These are phyloP conservation scores for Melikaiella ostensackeni DNA, from an alignment of 2,888 invertebrate genomes.

Conservation along the genomic window DNA sequence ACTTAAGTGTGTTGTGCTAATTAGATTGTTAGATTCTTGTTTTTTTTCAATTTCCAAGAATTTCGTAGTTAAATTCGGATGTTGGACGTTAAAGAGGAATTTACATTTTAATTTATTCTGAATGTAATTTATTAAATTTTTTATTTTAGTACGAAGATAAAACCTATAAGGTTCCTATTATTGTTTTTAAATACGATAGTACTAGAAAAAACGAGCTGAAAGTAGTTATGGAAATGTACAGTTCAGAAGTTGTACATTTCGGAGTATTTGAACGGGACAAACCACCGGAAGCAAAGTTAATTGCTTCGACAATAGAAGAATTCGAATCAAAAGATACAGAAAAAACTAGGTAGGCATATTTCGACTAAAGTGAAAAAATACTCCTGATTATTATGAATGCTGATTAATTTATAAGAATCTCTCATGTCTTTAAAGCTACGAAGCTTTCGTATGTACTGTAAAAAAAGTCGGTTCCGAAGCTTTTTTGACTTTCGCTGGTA, in stretches of 20 bases:
- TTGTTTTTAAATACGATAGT: slow-evolving; percentile 73
- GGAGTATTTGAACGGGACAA: slow-evolving; percentile 73
- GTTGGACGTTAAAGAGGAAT: too few species aligned
- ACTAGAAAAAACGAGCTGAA: slow-evolving; percentile 71
- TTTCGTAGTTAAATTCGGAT: too few species aligned
- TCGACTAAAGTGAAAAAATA: slow-evolving; percentile 8
- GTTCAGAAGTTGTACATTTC: slow-evolving; percentile 69
- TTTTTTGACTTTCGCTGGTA: slow-evolving; percentile 74
- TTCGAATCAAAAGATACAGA: slow-evolving; percentile 65
- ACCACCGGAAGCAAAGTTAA: slow-evolving; percentile 69
- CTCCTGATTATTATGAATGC: not conserved
- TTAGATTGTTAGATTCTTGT: too few species aligned
- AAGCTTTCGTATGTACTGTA: slow-evolving; percentile 71
- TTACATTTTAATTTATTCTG: too few species aligned
- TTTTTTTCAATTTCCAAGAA: too few species aligned
- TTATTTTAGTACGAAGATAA: slow-evolving; percentile 70
- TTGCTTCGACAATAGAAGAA: slow-evolving; percentile 67
- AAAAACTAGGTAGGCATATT: slow-evolving; percentile 65
- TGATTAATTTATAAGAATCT: not conserved
- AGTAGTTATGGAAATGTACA: slow-evolving; percentile 69
- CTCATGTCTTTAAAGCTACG: slow-evolving; percentile 64
- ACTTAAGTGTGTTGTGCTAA: too few species aligned
- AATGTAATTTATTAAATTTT: too few species aligned
- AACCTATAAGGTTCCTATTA: slow-evolving; percentile 65
- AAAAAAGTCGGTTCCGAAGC: slow-evolving; percentile 71